Evolutionary conservation across 2,113 vertebrate species (phyloP).

Genomic region (Maccullochella peelii): DNA sequence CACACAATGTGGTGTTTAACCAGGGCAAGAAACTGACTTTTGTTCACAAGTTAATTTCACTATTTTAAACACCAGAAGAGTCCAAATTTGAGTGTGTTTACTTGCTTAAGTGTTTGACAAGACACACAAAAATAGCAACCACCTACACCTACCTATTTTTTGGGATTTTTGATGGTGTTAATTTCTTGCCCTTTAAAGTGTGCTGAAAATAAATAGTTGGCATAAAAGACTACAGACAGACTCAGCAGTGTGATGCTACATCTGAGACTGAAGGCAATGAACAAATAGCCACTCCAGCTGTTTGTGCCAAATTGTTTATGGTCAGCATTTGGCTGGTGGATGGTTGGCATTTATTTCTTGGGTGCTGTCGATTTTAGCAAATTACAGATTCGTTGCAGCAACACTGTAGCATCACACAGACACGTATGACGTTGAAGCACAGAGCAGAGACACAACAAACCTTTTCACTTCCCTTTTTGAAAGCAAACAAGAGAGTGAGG

Average conservation of each 20-base stretch:
- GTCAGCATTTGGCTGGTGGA: background rate
- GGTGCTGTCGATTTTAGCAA: background rate
- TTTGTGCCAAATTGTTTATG: background rate
- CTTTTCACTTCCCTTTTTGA: constrained; percentile 87
- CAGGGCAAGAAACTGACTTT: background rate
- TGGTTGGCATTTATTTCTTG: background rate
- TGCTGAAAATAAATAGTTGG: constrained; percentile 16
- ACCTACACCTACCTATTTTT: no score
- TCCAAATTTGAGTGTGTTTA: background rate
- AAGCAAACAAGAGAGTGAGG: constrained; percentile 76
- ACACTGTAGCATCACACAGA: constrained; percentile 51
- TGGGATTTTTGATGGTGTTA: background rate
- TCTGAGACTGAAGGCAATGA: constrained; percentile 8
- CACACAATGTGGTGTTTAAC: background rate
- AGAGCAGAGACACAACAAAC: constrained; percentile 78
- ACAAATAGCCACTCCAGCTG: background rate
- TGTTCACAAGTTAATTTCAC: background rate
- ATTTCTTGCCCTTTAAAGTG: constrained; percentile 30
- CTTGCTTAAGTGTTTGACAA: background rate
- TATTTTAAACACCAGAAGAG: background rate
- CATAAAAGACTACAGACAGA: constrained; percentile 18
- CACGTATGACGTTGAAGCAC: constrained; percentile 49
- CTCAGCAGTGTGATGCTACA: constrained; percentile 37
- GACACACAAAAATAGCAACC: constrained; percentile 16
- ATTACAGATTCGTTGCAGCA: constrained; percentile 20